These are phyloP conservation scores for Sinocyclocheilus maitianheensis DNA, from an alignment of 2,113 vertebrate genomes.

Conservation along the genomic window DNA sequence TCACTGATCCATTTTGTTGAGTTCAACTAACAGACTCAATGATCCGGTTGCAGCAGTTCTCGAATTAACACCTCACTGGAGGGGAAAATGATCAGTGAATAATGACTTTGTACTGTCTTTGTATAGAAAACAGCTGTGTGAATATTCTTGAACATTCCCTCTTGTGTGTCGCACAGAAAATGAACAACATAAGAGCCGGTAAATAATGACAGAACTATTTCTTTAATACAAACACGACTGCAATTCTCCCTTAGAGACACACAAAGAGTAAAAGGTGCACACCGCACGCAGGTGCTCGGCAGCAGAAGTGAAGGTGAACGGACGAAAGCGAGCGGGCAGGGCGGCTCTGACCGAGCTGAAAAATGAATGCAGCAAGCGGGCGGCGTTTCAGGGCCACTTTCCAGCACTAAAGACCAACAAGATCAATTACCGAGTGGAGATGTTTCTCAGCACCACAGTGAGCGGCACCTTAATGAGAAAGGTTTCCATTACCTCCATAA, in stretches of 20 bases:
- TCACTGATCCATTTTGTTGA: background rate
- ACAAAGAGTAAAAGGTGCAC: constrained; percentile 14
- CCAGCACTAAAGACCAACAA: constrained; percentile 70
- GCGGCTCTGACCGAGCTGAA: constrained; percentile 68
- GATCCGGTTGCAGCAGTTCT: background rate
- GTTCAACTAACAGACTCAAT: background rate
- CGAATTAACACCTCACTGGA: constrained; percentile 12
- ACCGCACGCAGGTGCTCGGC: constrained; percentile 36
- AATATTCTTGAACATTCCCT: background rate
- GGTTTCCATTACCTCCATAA: constrained; percentile 63
- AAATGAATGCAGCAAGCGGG: constrained; percentile 79
- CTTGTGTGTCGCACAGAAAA: background rate
- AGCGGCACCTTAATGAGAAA: constrained; percentile 61
- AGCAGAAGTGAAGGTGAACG: constrained; percentile 42
- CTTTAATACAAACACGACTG: constrained; percentile 17
- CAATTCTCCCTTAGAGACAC: background rate
- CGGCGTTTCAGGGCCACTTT: constrained; percentile 69
- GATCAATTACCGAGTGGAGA: constrained; percentile 77
- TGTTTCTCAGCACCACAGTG: constrained; percentile 69
- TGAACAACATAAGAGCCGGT: background rate
- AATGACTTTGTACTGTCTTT: background rate
- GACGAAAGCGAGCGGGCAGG: constrained; percentile 33
- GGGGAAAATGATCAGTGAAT: constrained; percentile 6
- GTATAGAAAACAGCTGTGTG: background rate
- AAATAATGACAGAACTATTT: constrained; percentile 4